phyloP scores from a whole-genome alignment of 2,888 invertebrate species.

The Cataglyphis altisquamis region DNA sequence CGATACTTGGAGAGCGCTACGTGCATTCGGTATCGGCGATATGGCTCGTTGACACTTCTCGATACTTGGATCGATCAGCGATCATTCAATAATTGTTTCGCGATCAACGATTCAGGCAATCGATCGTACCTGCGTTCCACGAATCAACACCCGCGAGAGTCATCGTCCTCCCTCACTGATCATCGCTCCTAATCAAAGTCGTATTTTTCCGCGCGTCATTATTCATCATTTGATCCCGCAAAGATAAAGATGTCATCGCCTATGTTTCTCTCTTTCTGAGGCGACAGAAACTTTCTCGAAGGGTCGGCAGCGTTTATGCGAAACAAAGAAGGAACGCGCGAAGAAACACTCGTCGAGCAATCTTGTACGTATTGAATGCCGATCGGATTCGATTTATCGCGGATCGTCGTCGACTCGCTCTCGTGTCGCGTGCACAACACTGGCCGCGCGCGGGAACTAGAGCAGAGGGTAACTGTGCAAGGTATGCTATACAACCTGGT shows the following conservation, averaged over 20 bases:
- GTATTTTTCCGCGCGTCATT: slow-evolving; percentile 49
- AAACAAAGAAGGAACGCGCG: neutral
- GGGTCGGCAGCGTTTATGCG: neutral
- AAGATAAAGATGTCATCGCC: slow-evolving; percentile 23
- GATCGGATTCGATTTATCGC: neutral
- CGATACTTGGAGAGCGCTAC: neutral
- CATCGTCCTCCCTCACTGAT: slow-evolving; percentile 35
- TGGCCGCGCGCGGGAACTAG: slow-evolving; percentile 68
- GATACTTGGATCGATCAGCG: slow-evolving; percentile 5
- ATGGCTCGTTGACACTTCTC: neutral
- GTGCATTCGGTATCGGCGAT: slow-evolving; percentile 10
- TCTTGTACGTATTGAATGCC: neutral
- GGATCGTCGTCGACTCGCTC: slow-evolving; percentile 1
- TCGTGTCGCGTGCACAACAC: slow-evolving; percentile 42
- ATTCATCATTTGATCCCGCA: slow-evolving; percentile 44
- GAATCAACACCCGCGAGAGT: neutral
- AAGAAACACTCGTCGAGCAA: neutral
- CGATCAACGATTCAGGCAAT: neutral
- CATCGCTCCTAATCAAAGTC: slow-evolving; percentile 19
- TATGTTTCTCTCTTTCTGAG: neutral
- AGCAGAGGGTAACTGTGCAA: slow-evolving; percentile 80
- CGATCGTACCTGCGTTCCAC: neutral
- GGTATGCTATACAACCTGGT: slow-evolving; percentile 74
- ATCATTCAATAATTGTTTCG: neutral
- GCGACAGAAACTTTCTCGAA: neutral